Percentiles rank a stretch among this genome's conserved stretches.
Conservation (phyloP, 2,113 vertebrate species). For the Donacobius atricapilla region DNA sequence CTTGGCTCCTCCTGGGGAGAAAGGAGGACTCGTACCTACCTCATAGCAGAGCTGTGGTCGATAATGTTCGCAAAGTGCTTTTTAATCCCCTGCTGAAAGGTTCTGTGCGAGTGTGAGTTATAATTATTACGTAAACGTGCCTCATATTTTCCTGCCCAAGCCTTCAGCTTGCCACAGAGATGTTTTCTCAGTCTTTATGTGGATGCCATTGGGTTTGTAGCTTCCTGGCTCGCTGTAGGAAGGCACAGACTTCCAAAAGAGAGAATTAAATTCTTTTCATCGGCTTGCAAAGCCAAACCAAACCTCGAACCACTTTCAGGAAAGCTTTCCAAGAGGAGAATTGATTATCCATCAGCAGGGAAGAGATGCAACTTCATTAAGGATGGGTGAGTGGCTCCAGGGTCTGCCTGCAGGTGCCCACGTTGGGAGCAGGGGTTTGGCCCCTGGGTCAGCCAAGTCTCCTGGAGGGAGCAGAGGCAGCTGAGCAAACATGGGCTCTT, state of each 20-base stretch:
- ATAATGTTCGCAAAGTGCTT: slow-evolving; percentile 58
- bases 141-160: slow-evolving; percentile 51
- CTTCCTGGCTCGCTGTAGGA: slow-evolving; percentile 22
- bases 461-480: neutral
- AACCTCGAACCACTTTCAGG: neutral
- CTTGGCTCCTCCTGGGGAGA: neutral
- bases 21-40: neutral
- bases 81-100: slow-evolving; percentile 65
- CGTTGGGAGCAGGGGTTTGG: neutral
- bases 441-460: neutral
- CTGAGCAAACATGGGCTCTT: slow-evolving; percentile 65
- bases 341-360: neutral
- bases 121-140: slow-evolving; percentile 46
- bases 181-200: slow-evolving; percentile 49
- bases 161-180: slow-evolving; percentile 12
- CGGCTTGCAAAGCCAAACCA: slow-evolving; percentile 5
- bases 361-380: neutral
- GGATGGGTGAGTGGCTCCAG: neutral
- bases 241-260: neutral
- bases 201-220: slow-evolving; percentile 51
- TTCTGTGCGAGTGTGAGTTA: slow-evolving; percentile 35
- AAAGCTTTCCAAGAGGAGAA: neutral
- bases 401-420: neutral
- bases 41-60: neutral
- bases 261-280: neutral